Evolutionary conservation across 1,140 invertebrate genomes (phyloP), one percentile per base, ranked within the genome.

Genomic region (Drosophila lacertosa): DNA sequence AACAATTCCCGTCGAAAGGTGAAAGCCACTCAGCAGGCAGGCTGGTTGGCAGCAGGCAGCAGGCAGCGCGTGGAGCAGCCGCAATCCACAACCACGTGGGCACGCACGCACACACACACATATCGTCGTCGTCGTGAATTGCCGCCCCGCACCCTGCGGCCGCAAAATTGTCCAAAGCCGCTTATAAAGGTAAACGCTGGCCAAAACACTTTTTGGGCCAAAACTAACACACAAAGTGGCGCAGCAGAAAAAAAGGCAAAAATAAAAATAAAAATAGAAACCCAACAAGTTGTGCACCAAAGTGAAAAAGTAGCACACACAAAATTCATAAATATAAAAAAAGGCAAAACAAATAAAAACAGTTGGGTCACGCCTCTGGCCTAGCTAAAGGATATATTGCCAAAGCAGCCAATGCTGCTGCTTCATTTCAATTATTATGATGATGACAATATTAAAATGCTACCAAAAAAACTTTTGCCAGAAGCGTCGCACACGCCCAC

Each of bases 161-260:
- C 60, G 42, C 78, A 86, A 86, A 86, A 86, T 86, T 86, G 82
- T 62, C 47, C 74, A 82, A 86, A 86, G 82, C 82, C 82, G 82
- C 82, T 86, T 86, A 86, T 88, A 86, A 86, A 86, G 82, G 82
- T 89, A 88, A 86, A 82, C 69, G 81, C 77, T 77, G 77, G 69
- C 67, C 80, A 68, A 72, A 77, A 83, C 66, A 77, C 79, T 77
- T 82, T 70, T 72, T 74, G 63, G 76, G 50, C 63, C 60, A 79
- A 84, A 84, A 86, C 82, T 81, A 81, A 83, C 77, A 88, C 81
- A 84, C 57, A 80, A 84, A 73, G 63, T 86, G 68, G 53, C 58
- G 67, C 75, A 76, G 55, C 48, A 51, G 20, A 37, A 48, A 64
- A 59, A 53, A 59, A 39, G 33, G 3, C 2, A 11, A 11, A n/a